Conservation (phyloP, 2,113 vertebrate genomes). For the Rhadina sibilatrix region DNA sequence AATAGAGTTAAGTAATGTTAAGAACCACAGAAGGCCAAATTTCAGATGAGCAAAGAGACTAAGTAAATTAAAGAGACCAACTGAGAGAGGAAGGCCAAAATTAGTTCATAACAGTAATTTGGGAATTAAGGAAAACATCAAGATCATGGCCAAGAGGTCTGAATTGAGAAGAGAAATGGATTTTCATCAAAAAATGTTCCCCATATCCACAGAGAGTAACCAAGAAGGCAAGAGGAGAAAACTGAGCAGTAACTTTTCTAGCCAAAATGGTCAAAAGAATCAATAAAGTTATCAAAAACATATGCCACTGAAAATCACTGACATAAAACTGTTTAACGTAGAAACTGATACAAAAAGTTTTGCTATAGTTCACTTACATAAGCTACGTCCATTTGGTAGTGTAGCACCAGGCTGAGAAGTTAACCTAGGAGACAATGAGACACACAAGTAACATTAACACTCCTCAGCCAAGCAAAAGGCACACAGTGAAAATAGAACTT, state of each 20-base stretch:
- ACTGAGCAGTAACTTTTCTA: neutral
- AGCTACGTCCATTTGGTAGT: conserved; percentile 93
- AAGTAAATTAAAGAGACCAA: conserved; percentile 19
- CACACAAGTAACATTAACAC: conserved; percentile 3
- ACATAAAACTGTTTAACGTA: neutral
- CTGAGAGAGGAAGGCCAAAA: conserved; percentile 14
- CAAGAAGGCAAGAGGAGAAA: neutral
- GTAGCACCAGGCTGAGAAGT: conserved; percentile 86
- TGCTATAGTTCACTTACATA: conserved; percentile 76
- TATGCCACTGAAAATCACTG: neutral
- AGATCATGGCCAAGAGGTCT: conserved; percentile 14
- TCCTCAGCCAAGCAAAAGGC: neutral
- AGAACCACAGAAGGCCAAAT: conserved; percentile 9
- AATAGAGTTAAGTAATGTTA: neutral
- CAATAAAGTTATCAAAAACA: neutral
- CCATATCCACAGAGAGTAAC: neutral
- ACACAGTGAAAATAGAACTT: neutral
- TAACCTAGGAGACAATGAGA: conserved; percentile 81
- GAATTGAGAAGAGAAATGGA: conserved; percentile 50
- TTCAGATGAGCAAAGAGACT: neutral
- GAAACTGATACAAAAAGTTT: neutral
- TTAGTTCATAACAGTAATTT: neutral
- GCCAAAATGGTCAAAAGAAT: neutral
- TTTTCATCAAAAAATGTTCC: neutral
- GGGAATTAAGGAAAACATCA: neutral